Conservation (phyloP, 2,113 vertebrate genomes). For the Poeciliopsis prolifica region DNA sequence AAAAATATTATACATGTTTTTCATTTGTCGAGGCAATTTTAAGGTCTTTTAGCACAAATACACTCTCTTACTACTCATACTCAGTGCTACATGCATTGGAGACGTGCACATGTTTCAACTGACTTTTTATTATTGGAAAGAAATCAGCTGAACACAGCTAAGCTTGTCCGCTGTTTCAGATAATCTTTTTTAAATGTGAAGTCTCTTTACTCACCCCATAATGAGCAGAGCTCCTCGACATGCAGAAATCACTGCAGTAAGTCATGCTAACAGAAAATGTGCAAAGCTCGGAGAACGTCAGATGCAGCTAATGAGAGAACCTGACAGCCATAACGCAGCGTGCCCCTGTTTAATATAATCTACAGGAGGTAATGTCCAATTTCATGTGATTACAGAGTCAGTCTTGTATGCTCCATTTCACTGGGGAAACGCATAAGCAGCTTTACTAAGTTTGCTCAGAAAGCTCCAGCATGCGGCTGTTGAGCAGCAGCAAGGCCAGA, state of each 20-base stretch:
- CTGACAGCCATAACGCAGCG: constrained; percentile 20
- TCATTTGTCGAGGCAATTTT: neutral
- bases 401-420: constrained; percentile 37
- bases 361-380: neutral
- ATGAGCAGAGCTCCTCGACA: neutral
- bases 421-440: constrained; percentile 28
- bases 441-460: constrained; percentile 33
- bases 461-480: constrained; percentile 28
- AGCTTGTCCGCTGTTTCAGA: neutral
- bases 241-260: neutral
- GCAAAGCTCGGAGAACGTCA: constrained; percentile 27
- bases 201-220: neutral
- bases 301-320: constrained; percentile 35
- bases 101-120: neutral
- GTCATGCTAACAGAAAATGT: neutral
- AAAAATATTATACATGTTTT: too few relatives aligned
- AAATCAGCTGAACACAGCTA: neutral
- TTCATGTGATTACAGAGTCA: constrained; percentile 36
- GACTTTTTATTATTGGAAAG: neutral
- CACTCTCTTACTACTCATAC: neutral
- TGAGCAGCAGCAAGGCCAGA: constrained; percentile 19
- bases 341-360: constrained; percentile 30
- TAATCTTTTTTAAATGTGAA: neutral
- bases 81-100: neutral
- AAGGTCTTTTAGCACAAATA: neutral